These are phyloP conservation scores for Bombus cullumanus DNA, from an alignment of 1,140 invertebrate species.

Conservation along the genomic window DNA sequence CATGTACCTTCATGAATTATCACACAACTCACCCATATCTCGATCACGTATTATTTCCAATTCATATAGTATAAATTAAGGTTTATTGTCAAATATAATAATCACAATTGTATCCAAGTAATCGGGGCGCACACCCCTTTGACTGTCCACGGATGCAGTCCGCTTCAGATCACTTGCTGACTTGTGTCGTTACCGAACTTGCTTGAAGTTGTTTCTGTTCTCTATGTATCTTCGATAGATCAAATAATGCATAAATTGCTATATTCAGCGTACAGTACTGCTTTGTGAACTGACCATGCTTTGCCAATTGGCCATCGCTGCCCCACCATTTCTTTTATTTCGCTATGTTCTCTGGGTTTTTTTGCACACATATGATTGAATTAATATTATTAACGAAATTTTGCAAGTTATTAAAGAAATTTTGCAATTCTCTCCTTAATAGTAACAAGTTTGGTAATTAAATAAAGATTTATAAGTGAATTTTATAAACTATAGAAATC, in stretches of 20 bases:
- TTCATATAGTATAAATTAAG: slow-evolving; percentile 64
- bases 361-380: background rate
- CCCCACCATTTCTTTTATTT: background rate
- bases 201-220: slow-evolving; percentile 29
- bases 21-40: slow-evolving; percentile 74
- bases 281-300: background rate
- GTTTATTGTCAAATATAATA: slow-evolving; percentile 68
- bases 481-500: background rate
- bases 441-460: background rate
- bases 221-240: slow-evolving; percentile 9
- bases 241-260: slow-evolving; percentile 1
- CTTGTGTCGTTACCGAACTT: slow-evolving; percentile 33
- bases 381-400: background rate
- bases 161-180: slow-evolving; percentile 50
- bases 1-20: slow-evolving; percentile 24
- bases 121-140: slow-evolving; percentile 62
- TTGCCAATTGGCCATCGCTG: background rate
- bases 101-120: slow-evolving; percentile 52
- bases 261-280: slow-evolving; percentile 1
- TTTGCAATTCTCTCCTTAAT: background rate
- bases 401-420: background rate
- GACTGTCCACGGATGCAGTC: slow-evolving; percentile 46
- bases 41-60: slow-evolving; percentile 67
- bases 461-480: background rate
- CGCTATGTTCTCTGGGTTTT: background rate